Conservation (phyloP, 23 tunicate genomes). For the Ascidia mentula region DNA sequence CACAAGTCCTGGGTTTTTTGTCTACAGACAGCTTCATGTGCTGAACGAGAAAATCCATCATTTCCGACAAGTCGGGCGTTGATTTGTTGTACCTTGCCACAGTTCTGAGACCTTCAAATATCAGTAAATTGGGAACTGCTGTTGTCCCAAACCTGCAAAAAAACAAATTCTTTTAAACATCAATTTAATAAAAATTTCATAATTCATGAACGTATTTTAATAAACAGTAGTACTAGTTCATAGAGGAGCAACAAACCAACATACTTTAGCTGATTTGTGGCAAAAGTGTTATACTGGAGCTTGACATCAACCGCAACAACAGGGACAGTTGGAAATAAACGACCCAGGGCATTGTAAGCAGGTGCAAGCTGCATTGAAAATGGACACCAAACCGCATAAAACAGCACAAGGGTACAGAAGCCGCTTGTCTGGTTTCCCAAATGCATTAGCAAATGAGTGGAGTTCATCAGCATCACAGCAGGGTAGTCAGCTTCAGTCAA, state of each 20-base stretch:
- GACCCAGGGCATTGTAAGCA: conserved; percentile 28
- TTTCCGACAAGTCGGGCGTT: neutral
- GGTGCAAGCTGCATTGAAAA: conserved; percentile 32
- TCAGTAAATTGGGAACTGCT: conserved; percentile 18
- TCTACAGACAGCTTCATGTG: neutral
- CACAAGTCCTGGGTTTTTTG: neutral
- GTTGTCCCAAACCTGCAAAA: conserved; percentile 16
- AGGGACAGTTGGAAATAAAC: conserved; percentile 15
- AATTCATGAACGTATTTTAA: no score
- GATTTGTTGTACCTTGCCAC: conserved; percentile 10
- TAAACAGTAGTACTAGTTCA: neutral
- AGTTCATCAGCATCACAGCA: conserved; percentile 8
- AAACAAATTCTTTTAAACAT: no score
- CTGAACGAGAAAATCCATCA: neutral
- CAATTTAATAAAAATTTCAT: no score
- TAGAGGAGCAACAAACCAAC: neutral
- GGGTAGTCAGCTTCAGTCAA: neutral
- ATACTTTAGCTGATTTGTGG: conserved; percentile 21
- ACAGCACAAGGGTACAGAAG: conserved; percentile 24
- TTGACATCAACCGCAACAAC: conserved; percentile 22
- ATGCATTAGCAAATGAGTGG: conserved; percentile 4
- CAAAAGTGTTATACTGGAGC: conserved; percentile 11
- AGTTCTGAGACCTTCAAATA: conserved; percentile 18
- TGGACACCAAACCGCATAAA: conserved; percentile 32
- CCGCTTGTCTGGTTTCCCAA: conserved; percentile 8